Evolutionary conservation across 1,140 invertebrate genomes (phyloP).

Genomic region (Oscheius sp.): DNA sequence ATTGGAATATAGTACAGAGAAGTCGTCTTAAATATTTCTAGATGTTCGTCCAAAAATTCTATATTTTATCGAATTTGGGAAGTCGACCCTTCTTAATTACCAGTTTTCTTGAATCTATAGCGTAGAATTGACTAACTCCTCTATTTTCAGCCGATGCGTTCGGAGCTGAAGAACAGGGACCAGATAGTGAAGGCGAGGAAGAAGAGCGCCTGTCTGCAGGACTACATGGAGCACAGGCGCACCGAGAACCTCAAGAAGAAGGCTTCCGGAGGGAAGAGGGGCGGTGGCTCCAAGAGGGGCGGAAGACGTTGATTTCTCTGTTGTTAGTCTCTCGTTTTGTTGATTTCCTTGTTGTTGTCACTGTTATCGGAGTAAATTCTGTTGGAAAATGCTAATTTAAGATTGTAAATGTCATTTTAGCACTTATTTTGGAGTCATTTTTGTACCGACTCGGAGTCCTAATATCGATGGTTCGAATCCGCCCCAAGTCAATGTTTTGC

Average conservation of each 20-base stretch:
- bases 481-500: too few species aligned
- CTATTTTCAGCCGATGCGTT: conserved; percentile 36
- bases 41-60: neutral
- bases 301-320: conserved; percentile 16
- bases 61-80: neutral
- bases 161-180: conserved; percentile 70
- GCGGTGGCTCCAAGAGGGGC: conserved; percentile 17
- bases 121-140: neutral
- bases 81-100: neutral
- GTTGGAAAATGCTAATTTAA: too few species aligned
- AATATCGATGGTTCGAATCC: too few species aligned
- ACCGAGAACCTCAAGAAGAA: conserved; percentile 48
- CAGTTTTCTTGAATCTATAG: neutral
- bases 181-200: conserved; percentile 72
- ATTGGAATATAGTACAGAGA: too few species aligned
- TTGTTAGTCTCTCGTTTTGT: conserved; percentile 18
- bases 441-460: too few species aligned
- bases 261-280: neutral
- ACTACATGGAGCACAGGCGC: conserved; percentile 62
- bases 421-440: too few species aligned
- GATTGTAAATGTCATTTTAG: too few species aligned
- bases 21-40: too few species aligned
- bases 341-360: conserved; percentile 28
- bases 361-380: too few species aligned
- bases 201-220: conserved; percentile 65